Percentiles rank a stretch among this genome's conserved stretches.
phyloP scores from a whole-genome alignment of 92 coral and sea anemone genomes.

The Ricordea florida region DNA sequence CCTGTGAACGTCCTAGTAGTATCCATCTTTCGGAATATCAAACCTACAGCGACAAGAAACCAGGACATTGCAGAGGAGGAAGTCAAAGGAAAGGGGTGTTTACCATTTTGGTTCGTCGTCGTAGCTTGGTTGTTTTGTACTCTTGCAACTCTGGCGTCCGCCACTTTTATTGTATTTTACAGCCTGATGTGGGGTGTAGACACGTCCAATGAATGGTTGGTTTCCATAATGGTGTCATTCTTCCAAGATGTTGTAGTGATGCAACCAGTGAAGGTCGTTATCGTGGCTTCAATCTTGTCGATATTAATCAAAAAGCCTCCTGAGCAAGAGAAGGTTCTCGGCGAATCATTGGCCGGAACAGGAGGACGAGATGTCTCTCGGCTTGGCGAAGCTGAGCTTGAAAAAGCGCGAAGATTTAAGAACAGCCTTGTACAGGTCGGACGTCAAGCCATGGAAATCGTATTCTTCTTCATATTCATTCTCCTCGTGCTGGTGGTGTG shows the following conservation, averaged over 20 bases:
- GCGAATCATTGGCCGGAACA: slow-evolving; percentile 26
- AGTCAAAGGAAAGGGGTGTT: slow-evolving; percentile 65
- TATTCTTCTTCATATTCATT: slow-evolving; percentile 57
- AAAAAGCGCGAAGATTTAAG: slow-evolving; percentile 59
- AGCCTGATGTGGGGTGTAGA: slow-evolving; percentile 91
- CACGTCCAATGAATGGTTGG: slow-evolving; percentile 87
- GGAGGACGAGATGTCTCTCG: slow-evolving; percentile 23
- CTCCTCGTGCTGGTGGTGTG: slow-evolving; percentile 67
- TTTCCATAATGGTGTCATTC: slow-evolving; percentile 83
- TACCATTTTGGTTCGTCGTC: slow-evolving; percentile 73
- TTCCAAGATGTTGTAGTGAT: slow-evolving; percentile 85
- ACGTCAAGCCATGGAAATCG: slow-evolving; percentile 65
- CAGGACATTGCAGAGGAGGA: not conserved
- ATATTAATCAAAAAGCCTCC: slow-evolving; percentile 80
- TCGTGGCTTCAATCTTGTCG: slow-evolving; percentile 75
- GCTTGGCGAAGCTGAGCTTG: slow-evolving; percentile 62
- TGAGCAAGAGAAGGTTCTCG: slow-evolving; percentile 66
- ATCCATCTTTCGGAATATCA: slow-evolving; percentile 75
- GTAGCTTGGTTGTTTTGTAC: slow-evolving; percentile 81
- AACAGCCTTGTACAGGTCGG: slow-evolving; percentile 66
- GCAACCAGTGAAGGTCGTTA: slow-evolving; percentile 83
- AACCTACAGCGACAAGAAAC: slow-evolving; percentile 12
- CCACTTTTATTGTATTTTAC: slow-evolving; percentile 79
- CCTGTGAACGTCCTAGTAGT: slow-evolving; percentile 85
- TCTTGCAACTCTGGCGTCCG: slow-evolving; percentile 68